Evolutionary conservation across 1,140 invertebrate species (phyloP).

Genomic region (Euschistus heros): DNA sequence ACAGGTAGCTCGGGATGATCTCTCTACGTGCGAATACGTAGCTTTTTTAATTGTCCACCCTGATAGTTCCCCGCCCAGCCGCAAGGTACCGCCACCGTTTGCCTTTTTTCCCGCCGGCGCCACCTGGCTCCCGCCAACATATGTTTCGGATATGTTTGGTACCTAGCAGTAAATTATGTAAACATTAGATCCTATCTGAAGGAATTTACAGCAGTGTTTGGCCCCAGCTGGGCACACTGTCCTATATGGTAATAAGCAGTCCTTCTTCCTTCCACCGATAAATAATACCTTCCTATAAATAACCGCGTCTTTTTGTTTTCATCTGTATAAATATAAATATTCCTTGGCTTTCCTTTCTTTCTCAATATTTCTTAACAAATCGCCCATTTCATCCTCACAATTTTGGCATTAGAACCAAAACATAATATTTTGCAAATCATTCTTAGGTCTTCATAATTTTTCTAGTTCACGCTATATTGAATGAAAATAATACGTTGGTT

Average conservation of each 20-base stretch:
- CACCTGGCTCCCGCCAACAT: neutral
- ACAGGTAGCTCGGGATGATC: conserved; percentile 1
- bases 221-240: conserved; percentile 7
- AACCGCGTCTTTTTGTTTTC: neutral
- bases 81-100: conserved; percentile 5
- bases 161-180: conserved; percentile 10
- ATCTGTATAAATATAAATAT: no score
- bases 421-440: no score
- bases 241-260: conserved; percentile 3
- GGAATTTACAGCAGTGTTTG: conserved; percentile 5
- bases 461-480: no score
- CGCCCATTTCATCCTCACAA: no score
- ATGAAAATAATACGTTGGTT: no score
- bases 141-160: conserved; percentile 3
- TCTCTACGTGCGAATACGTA: conserved; percentile 5
- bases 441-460: no score
- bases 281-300: conserved; percentile 5
- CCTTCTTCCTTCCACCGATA: neutral
- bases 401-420: no score
- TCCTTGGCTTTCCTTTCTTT: no score
- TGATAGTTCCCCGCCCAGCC: neutral
- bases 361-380: no score
- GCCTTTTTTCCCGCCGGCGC: neutral
- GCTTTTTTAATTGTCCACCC: conserved; percentile 11
- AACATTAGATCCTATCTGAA: conserved; percentile 2